A percentile compares a stretch with the other conserved stretches of the same genome.
These are phyloP conservation scores for Drosophila obscura DNA, from an alignment of 1,140 invertebrate genomes.

Conservation along the genomic window DNA sequence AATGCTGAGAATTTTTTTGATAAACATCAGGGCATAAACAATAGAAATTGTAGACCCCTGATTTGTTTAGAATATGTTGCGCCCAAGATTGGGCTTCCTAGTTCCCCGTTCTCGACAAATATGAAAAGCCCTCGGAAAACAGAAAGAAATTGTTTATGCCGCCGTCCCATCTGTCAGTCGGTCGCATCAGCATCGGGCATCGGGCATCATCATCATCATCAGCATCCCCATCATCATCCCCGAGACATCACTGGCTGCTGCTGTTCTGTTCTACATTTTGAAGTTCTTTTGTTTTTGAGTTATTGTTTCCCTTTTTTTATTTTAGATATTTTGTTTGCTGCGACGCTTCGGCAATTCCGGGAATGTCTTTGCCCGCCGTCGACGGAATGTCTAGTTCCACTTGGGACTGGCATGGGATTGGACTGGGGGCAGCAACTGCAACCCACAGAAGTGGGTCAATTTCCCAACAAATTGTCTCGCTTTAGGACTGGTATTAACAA, in stretches of 20 bases:
- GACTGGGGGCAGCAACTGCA: background rate
- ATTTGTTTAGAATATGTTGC: constrained; percentile 65
- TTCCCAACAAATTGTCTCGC: constrained; percentile 33
- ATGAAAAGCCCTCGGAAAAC: constrained; percentile 53
- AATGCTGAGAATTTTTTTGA: constrained; percentile 32
- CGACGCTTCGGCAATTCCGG: constrained; percentile 60
- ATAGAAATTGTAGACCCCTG: constrained; percentile 31
- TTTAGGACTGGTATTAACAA: background rate
- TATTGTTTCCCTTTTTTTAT: constrained; percentile 48
- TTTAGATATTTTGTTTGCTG: constrained; percentile 50
- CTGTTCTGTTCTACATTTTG: constrained; percentile 38
- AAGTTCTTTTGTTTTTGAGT: constrained; percentile 66
- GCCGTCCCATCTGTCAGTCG: constrained; percentile 73
- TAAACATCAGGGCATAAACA: constrained; percentile 59
- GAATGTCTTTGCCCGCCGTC: constrained; percentile 59
- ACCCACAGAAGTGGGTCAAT: constrained; percentile 45
- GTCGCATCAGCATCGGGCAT: constrained; percentile 52
- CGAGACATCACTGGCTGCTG: constrained; percentile 38
- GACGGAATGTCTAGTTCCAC: constrained; percentile 69
- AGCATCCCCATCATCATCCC: constrained; percentile 1
- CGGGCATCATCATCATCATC: constrained; percentile 24
- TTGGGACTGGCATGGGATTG: constrained; percentile 26
- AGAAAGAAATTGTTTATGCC: constrained; percentile 63
- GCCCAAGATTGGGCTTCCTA: constrained; percentile 22
- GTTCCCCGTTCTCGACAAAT: constrained; percentile 42